Evolutionary conservation across 2,888 invertebrate genomes (phyloP), one percentile per base, ranked within the genome.

Genomic region (Luperina testacea): DNA sequence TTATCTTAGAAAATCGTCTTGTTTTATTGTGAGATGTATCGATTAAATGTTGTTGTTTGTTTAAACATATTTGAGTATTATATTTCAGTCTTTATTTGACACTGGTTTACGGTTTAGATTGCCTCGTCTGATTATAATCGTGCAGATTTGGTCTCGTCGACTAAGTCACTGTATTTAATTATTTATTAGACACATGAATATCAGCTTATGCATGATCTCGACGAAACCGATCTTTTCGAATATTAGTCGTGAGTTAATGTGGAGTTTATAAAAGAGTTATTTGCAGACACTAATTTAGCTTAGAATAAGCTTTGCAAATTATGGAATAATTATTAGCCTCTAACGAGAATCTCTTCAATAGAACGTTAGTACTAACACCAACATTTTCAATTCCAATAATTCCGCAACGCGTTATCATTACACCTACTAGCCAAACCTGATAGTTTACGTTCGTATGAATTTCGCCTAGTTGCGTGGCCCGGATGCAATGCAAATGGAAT

Each of bases 401-500:
- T 78, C 42, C 68, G 48, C 24, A 72, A 42, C 51, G 69, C 75
- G 59, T 73, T 65, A 80, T 82, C 73, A 82, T 81, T 77, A 83
- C 42, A 72, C 48, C 48, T 48, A 61, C 9, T 32, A 78, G 51
- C 67, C 45, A 77, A 84, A 84, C 72, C 80, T 82, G 81, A 85
- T 86, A 84, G 85, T 91, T 91, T 87, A 86, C 88, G 89, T 90
- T 90, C 80, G 88, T 90, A 90, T 90, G 86, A 89, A 83, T 90
- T 88, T 87, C 72, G 74, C 72, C 85, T 83, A 86, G 88, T 83
- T 90, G 89, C 91, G 90, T 90, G 88, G 89, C 86, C 88, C 90
- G 92, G 91, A 92, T 92, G 91, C 91, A 90, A 93, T 93, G 93
- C 94, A 94, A 94, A 94, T 95, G 94, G 94, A 94, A 94, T 94